Percentiles rank a stretch among this genome's conserved stretches.
These are phyloP conservation scores for Acomys russatus DNA, from an alignment of 2,797 vertebrate genomes.

Conservation along the genomic window DNA sequence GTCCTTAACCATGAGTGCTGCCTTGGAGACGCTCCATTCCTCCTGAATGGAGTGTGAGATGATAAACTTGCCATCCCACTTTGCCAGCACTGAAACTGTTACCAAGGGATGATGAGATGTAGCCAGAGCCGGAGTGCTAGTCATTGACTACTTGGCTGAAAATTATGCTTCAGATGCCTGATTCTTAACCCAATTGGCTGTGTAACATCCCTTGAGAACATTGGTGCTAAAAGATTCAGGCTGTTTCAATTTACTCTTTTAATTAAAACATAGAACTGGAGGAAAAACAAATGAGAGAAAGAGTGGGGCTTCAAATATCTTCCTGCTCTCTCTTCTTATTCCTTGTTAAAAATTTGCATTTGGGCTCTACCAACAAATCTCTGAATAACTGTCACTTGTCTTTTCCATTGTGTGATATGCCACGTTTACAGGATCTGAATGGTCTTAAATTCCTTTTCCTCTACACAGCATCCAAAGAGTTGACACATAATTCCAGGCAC, in stretches of 20 bases:
- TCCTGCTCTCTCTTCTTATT: conserved; percentile 12
- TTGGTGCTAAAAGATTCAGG: conserved; percentile 80
- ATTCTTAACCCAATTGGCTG: conserved; percentile 80
- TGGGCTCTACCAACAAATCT: conserved; percentile 37
- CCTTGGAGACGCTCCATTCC: conserved; percentile 55
- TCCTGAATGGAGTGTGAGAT: conserved; percentile 15
- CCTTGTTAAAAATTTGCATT: conserved; percentile 7
- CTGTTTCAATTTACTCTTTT: conserved; percentile 84
- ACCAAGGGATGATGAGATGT: conserved; percentile 78
- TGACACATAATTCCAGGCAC: conserved; percentile 55
- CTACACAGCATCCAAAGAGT: conserved; percentile 45
- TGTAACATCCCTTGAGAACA: conserved; percentile 73
- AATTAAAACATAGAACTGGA: conserved; percentile 83
- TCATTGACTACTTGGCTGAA: conserved; percentile 82
- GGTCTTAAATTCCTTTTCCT: conserved; percentile 39
- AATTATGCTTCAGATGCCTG: conserved; percentile 75
- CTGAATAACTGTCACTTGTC: conserved; percentile 67
- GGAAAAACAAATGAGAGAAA: conserved; percentile 78
- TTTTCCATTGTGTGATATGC: conserved; percentile 64
- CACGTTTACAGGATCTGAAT: conserved; percentile 67
- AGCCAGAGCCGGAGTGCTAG: conserved; percentile 69
- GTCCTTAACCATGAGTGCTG: not conserved
- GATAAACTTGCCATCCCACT: conserved; percentile 53
- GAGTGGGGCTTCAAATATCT: conserved; percentile 72
- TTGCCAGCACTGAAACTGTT: conserved; percentile 68